Base-by-base conservation (phyloP, 37 sponge, comb jelly and placozoan genomes). In the Tethya wilhelma region DNA sequence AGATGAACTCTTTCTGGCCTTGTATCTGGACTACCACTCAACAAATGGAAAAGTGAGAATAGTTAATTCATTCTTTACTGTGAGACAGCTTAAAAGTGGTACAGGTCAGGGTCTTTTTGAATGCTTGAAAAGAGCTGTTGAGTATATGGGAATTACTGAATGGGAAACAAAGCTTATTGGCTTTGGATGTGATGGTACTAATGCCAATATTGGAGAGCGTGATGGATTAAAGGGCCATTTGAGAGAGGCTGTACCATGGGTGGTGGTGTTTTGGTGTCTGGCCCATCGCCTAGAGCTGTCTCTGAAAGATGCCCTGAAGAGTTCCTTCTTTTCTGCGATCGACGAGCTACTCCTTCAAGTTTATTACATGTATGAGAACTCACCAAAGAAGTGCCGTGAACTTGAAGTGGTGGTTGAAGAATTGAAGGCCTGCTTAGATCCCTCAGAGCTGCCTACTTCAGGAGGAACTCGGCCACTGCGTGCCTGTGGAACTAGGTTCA, bases 201-300 rank as follows among this genome's bases (percentile, higher is more conserved):
- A 62, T 79, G 85, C 42, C 44, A 90, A 90, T 49, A 68, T 90
- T 19, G 86, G 64, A 20, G 46, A 44, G 23, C 49, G 79, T 44
- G 33, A 44, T 84, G 92, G 83, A 12, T 23, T 87, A 62, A 82
- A 30, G n/a, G 89, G 93, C 76, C 89, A 58, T 56, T 84, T 23
- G 5, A 26, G 63, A 75, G 11, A 81, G 25, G 30, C 46, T 14
- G 46, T 82, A 17, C 79, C 76, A 45, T 86, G 80, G 91, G 71
- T 75, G 7, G 38, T 80, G 32, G 66, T 62, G 11, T 86, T 75
- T 59, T 90, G 86, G 90, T 90, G 86, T 43, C 68, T 90, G 20
- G 76, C 75, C 9, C 90, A 90, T 44, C 63, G 80, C 26, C 76
- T 87, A 28, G 81, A 77, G 76, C 76, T 87, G 4, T 46, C 87